These are phyloP conservation scores for Drosophila pallidifrons DNA, from an alignment of 1,140 invertebrate genomes.

Conservation along the genomic window DNA sequence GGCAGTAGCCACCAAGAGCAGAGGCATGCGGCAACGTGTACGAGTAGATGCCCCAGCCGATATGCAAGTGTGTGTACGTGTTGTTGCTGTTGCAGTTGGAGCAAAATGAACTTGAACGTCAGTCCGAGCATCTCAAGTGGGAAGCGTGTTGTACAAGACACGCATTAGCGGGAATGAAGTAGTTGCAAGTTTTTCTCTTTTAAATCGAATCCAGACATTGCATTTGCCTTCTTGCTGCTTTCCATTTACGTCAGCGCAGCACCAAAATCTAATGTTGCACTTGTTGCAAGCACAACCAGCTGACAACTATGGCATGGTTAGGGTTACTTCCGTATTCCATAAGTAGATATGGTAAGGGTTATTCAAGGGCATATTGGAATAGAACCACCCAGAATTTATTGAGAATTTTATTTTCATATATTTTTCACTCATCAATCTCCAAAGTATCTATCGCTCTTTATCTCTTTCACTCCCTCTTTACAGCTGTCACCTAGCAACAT, in stretches of 20 bases:
- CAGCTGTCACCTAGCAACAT: conserved; percentile 29
- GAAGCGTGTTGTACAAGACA: conserved; percentile 82
- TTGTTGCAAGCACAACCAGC: conserved; percentile 56
- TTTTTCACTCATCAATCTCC: too few species aligned
- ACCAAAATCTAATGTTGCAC: conserved; percentile 62
- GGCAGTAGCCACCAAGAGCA: conserved; percentile 65
- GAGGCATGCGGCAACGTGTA: not conserved
- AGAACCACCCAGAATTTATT: not conserved
- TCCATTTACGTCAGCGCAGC: conserved; percentile 70
- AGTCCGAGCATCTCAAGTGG: conserved; percentile 67
- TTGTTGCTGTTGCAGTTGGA: conserved; percentile 37
- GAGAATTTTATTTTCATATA: not conserved
- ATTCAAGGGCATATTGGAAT: not conserved
- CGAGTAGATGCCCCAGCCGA: conserved; percentile 44
- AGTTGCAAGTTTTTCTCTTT: conserved; percentile 65
- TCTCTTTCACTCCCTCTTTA: not conserved
- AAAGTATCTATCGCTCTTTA: not conserved
- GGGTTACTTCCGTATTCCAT: conserved; percentile 60
- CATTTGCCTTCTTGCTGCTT: conserved; percentile 50
- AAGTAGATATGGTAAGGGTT: not conserved
- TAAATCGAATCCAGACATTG: conserved; percentile 68
- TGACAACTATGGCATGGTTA: conserved; percentile 40
- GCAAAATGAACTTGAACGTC: conserved; percentile 31
- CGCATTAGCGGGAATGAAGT: conserved; percentile 84
- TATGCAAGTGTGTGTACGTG: conserved; percentile 63